Conservation (phyloP, 2,797 vertebrate species). For the Peromyscus nudipes region DNA sequence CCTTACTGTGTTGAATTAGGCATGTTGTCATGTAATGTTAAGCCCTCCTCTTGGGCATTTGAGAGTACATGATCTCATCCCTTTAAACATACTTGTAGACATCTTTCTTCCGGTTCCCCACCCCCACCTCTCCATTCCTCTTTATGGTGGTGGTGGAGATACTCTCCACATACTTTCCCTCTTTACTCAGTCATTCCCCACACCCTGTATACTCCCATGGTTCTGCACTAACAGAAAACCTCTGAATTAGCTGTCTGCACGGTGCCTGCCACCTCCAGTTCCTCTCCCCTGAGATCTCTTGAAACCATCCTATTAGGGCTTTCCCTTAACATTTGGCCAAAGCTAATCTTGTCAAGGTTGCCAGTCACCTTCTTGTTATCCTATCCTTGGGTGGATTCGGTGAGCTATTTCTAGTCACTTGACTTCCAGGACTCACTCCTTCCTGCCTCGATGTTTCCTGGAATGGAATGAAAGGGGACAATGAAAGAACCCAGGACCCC, state of each 20-base stretch:
- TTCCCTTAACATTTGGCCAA: not conserved
- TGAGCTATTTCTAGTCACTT: not conserved
- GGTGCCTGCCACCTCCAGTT: not conserved
- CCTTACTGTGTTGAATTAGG: not conserved
- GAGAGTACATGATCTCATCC: not conserved
- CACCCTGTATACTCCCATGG: not conserved
- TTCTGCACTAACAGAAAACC: not conserved
- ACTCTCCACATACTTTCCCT: not conserved
- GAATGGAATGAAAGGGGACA: not conserved
- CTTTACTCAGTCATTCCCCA: not conserved
- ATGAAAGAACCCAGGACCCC: not conserved
- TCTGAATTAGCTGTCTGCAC: not conserved
- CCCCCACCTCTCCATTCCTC: not conserved
- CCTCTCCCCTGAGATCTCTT: not conserved
- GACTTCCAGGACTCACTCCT: not conserved
- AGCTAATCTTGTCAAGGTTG: not conserved
- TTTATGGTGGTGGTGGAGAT: not conserved
- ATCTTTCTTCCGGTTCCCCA: not conserved
- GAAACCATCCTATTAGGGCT: not conserved
- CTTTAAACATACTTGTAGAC: not conserved
- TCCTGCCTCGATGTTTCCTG: not conserved
- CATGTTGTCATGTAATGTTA: not conserved
- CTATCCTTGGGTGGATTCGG: not conserved
- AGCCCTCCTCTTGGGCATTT: not conserved
- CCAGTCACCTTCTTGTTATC: not conserved